phyloP scores from a whole-genome alignment of 2,797 vertebrate species.

The Paramormyrops hopkinsi region DNA sequence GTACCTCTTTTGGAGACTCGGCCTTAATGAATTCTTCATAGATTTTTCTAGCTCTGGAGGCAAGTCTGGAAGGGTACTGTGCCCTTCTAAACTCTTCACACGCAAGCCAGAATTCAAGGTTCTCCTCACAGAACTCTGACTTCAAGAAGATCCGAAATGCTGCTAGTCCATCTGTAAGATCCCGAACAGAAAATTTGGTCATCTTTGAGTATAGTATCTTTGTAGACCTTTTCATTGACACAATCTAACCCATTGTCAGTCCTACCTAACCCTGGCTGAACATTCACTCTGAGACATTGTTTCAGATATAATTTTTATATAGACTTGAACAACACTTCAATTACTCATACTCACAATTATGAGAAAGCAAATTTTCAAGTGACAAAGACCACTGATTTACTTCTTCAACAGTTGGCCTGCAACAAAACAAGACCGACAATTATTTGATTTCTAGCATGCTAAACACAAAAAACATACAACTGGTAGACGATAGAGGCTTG shows the following conservation, averaged over 20 bases:
- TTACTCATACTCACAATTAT: constrained; percentile 58
- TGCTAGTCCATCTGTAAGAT: constrained; percentile 70
- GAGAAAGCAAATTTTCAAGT: constrained; percentile 44
- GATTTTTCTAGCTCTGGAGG: constrained; percentile 73
- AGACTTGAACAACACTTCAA: background rate
- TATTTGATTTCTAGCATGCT: background rate
- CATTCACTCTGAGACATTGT: constrained; percentile 17
- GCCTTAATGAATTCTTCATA: constrained; percentile 80
- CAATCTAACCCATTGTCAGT: background rate
- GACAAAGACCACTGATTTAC: constrained; percentile 54
- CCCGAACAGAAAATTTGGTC: background rate
- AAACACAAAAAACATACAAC: background rate
- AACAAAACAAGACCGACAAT: background rate
- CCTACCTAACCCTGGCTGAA: background rate
- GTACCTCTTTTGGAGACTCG: constrained; percentile 87
- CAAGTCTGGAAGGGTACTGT: constrained; percentile 64
- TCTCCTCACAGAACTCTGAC: constrained; percentile 91
- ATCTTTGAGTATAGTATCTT: background rate
- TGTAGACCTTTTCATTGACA: background rate
- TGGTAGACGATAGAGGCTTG: background rate
- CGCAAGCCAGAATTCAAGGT: constrained; percentile 91
- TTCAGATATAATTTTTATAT: background rate
- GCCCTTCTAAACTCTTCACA: constrained; percentile 82
- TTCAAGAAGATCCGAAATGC: constrained; percentile 81
- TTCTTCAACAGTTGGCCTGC: constrained; percentile 52